phyloP scores from a whole-genome alignment of 2,888 invertebrate genomes.

The Volucella zonaria region DNA sequence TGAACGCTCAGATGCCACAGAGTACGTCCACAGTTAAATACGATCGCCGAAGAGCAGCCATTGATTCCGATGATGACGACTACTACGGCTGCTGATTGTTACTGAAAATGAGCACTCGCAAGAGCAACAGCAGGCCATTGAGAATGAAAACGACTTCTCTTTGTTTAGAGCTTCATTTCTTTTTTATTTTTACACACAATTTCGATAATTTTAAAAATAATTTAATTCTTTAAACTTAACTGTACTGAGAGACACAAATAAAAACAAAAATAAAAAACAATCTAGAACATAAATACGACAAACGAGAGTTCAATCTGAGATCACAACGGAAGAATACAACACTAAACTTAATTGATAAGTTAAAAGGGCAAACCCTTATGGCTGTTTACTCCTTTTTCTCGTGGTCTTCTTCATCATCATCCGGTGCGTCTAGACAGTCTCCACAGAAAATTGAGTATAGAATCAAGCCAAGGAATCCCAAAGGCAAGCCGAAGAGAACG shows the following conservation, averaged over 20 bases:
- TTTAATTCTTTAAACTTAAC: conserved; percentile 56
- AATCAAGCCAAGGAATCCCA: conserved; percentile 96
- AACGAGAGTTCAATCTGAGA: conserved; percentile 48
- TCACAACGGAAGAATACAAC: conserved; percentile 70
- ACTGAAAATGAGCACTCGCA: not conserved
- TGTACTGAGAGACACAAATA: conserved; percentile 48
- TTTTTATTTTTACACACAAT: conserved; percentile 44
- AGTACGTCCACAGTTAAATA: conserved; percentile 93
- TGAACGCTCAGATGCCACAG: conserved; percentile 92
- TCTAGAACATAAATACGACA: conserved; percentile 54
- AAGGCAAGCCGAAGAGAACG: conserved; percentile 95
- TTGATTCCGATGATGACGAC: conserved; percentile 93
- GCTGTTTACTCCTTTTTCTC: conserved; percentile 83
- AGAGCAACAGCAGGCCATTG: conserved; percentile 12
- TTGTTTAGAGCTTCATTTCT: conserved; percentile 33
- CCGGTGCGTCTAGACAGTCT: conserved; percentile 95
- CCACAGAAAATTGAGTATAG: conserved; percentile 98
- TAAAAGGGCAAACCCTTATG: not conserved
- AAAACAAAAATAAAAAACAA: conserved; percentile 13
- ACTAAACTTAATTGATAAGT: conserved; percentile 39
- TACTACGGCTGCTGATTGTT: conserved; percentile 81
- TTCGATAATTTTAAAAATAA: conserved; percentile 67
- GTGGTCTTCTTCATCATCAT: conserved; percentile 86
- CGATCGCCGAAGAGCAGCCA: conserved; percentile 93
- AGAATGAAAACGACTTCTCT: conserved; percentile 26